Conservation (phyloP, 2,888 invertebrate species). For the Kryphioiulus occultus region DNA sequence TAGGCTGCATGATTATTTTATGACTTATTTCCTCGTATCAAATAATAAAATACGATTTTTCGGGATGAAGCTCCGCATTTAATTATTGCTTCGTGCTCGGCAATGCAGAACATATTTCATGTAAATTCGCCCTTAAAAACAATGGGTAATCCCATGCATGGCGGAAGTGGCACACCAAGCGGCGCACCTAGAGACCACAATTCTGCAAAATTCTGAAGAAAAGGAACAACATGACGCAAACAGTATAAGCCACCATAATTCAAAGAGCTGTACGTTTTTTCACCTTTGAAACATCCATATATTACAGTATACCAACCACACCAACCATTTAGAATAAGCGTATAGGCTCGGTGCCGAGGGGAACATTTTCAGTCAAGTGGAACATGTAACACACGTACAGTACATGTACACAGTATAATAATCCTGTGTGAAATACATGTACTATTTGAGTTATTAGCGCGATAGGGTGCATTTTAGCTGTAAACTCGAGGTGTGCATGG, state of each 20-base stretch:
- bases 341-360: too few species aligned
- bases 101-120: not conserved
- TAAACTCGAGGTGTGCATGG: not conserved
- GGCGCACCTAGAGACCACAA: too few species aligned
- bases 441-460: not conserved
- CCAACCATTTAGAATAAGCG: too few species aligned
- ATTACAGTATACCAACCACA: too few species aligned
- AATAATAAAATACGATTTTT: not conserved
- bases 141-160: constrained; percentile 5
- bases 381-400: too few species aligned
- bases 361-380: too few species aligned
- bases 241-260: too few species aligned
- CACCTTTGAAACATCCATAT: too few species aligned
- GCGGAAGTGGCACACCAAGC: not conserved
- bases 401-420: too few species aligned
- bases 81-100: not conserved
- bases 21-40: not conserved
- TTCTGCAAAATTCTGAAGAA: not conserved
- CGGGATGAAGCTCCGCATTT: not conserved
- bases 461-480: not conserved
- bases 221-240: not conserved
- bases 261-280: too few species aligned
- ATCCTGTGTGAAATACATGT: too few species aligned
- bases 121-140: not conserved
- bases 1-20: constrained; percentile 5